These are phyloP conservation scores for Dryobates pubescens DNA, from an alignment of 2,797 vertebrate genomes.

Conservation along the genomic window DNA sequence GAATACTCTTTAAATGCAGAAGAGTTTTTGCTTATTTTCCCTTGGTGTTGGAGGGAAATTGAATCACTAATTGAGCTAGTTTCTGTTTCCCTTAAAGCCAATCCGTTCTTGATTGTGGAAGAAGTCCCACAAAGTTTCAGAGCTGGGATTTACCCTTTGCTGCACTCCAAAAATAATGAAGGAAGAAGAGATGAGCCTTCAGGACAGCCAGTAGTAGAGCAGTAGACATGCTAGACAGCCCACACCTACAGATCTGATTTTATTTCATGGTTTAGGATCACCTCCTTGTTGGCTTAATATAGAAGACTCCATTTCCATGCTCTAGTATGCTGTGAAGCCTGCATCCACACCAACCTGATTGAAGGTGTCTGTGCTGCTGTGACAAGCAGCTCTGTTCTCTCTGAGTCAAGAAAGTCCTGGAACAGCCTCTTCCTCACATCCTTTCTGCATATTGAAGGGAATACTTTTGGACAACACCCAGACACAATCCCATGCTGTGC, in stretches of 20 bases:
- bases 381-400: background rate
- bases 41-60: background rate
- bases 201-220: background rate
- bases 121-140: background rate
- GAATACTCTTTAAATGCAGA: background rate
- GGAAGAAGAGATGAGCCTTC: background rate
- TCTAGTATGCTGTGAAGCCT: background rate
- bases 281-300: background rate
- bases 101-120: background rate
- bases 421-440: background rate
- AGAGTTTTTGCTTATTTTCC: background rate
- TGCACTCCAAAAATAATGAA: background rate
- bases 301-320: background rate
- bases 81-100: background rate
- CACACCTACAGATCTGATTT: background rate
- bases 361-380: background rate
- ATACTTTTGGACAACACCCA: background rate
- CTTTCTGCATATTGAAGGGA: background rate
- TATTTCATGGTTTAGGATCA: background rate
- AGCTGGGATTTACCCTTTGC: background rate
- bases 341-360: background rate
- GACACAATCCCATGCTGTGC: slow-evolving; percentile 22
- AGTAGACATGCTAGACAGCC: background rate
- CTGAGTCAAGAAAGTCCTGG: background rate
- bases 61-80: background rate